phyloP scores from a whole-genome alignment of 1,140 invertebrate species.

The Andricus grossulariae region DNA sequence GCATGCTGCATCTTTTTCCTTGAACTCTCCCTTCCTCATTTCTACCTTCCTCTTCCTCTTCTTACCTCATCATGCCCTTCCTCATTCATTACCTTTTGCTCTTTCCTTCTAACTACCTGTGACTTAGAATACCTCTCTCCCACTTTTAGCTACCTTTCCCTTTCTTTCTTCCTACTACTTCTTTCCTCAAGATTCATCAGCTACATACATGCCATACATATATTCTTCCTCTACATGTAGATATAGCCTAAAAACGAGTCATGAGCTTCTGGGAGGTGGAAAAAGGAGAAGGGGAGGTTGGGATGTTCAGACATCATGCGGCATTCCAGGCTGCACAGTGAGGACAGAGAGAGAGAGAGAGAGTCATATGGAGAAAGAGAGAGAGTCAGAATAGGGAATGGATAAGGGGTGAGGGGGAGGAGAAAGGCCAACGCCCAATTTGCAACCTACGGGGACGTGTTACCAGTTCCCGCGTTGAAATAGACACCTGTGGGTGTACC shows the following conservation, averaged over 20 bases:
- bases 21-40: background rate
- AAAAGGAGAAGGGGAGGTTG: constrained; percentile 13
- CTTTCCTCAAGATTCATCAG: constrained; percentile 7
- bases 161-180: background rate
- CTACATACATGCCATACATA: background rate
- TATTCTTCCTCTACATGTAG: background rate
- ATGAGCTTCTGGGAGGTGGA: constrained; percentile 15
- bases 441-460: constrained; percentile 54
- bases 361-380: background rate
- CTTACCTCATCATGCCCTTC: background rate
- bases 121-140: background rate
- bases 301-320: constrained; percentile 31
- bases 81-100: background rate
- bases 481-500: constrained; percentile 52
- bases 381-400: background rate
- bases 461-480: constrained; percentile 40
- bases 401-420: constrained; percentile 28
- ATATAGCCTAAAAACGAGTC: constrained; percentile 23
- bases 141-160: constrained; percentile 9
- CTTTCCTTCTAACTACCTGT: background rate
- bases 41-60: constrained; percentile 32
- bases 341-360: constrained; percentile 1
- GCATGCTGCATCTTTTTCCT: constrained; percentile 33
- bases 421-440: constrained; percentile 65
- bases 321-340: constrained; percentile 35